phyloP scores from a whole-genome alignment of 1,140 invertebrate species.

The Bathynomus jamesi region DNA sequence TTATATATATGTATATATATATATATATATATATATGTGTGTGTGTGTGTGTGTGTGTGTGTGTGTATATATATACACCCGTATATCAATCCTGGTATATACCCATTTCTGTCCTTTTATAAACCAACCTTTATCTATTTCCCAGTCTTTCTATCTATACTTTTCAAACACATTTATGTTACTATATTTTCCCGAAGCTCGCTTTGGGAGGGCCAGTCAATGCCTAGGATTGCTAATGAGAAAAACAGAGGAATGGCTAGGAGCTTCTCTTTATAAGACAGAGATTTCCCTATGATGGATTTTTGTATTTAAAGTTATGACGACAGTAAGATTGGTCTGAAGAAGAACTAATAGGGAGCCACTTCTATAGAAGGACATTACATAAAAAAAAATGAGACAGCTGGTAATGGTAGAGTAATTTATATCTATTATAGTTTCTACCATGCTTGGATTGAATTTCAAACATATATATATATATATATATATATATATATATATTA shows the following conservation, averaged over 20 bases:
- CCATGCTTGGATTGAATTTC: no score
- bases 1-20: no score
- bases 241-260: background rate
- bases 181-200: no score
- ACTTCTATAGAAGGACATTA: background rate
- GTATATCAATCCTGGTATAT: background rate
- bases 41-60: background rate
- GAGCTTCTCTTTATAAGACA: background rate
- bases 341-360: background rate
- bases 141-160: no score
- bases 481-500: no score
- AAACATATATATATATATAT: no score
- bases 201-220: no score
- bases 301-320: background rate
- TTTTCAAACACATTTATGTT: no score
- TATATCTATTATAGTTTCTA: background rate
- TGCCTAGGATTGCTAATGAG: background rate
- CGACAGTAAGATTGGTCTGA: background rate
- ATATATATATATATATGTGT: no score
- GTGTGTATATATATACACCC: background rate
- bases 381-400: background rate
- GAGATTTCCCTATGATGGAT: background rate
- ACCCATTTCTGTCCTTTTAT: no score
- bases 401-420: background rate
- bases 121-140: no score